Conservation (phyloP, 1,140 invertebrate species). For the Lepidurus couesii region DNA sequence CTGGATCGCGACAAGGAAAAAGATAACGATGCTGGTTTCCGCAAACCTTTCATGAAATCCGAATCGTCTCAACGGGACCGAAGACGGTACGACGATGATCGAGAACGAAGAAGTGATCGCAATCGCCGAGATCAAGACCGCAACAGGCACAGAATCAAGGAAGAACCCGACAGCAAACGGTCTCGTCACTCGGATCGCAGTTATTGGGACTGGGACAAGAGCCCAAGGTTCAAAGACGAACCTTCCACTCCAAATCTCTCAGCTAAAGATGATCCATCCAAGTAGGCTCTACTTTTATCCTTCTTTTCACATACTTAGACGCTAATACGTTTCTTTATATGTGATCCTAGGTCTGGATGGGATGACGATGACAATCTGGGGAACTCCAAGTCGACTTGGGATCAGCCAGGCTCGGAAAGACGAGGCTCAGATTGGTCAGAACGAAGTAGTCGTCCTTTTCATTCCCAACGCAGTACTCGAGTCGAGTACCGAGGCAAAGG, state of each 20-base stretch:
- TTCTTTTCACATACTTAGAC: neutral
- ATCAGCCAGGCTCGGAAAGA: slow-evolving; percentile 50
- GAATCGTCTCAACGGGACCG: slow-evolving; percentile 36
- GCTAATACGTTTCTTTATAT: slow-evolving; percentile 26
- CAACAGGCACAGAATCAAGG: slow-evolving; percentile 38
- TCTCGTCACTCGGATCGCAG: slow-evolving; percentile 37
- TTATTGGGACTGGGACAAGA: slow-evolving; percentile 48
- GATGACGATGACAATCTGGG: slow-evolving; percentile 67
- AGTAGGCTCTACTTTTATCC: slow-evolving; percentile 36
- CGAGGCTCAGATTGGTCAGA: slow-evolving; percentile 32
- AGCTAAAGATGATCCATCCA: slow-evolving; percentile 60
- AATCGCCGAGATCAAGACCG: slow-evolving; percentile 35
- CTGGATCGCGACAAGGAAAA: slow-evolving; percentile 44
- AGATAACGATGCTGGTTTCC: slow-evolving; percentile 45
- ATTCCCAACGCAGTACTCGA: slow-evolving; percentile 29
- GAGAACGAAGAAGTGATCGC: slow-evolving; percentile 38
- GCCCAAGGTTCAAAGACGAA: slow-evolving; percentile 65
- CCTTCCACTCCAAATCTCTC: slow-evolving; percentile 69
- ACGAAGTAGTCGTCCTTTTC: slow-evolving; percentile 27
- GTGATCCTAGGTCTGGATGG: slow-evolving; percentile 66
- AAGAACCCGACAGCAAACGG: slow-evolving; percentile 33
- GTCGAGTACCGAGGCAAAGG: no score
- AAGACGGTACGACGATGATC: slow-evolving; percentile 40
- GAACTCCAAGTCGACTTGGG: slow-evolving; percentile 73
- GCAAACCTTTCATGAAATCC: slow-evolving; percentile 5